Percentiles rank a stretch among this genome's conserved stretches.
phyloP scores from a whole-genome alignment of 2,888 invertebrate genomes.

The Schizaphis graminum region DNA sequence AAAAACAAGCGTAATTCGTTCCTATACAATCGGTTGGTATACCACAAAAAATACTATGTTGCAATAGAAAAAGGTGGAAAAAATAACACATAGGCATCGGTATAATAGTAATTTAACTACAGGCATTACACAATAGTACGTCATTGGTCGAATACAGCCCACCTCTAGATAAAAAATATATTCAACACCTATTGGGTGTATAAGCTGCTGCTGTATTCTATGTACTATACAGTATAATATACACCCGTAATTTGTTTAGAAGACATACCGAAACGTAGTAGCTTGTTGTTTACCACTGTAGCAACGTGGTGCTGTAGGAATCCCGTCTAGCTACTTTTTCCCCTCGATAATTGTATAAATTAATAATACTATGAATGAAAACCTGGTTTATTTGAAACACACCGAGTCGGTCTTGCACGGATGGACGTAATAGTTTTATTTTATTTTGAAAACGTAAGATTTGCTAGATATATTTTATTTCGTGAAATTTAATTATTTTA shows the following conservation, averaged over 20 bases:
- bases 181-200: conserved; percentile 42
- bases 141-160: conserved; percentile 41
- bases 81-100: conserved; percentile 22
- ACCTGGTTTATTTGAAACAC: neutral
- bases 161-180: conserved; percentile 43
- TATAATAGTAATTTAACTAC: conserved; percentile 41
- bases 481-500: conserved; percentile 4
- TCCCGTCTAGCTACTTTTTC: conserved; percentile 62
- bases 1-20: conserved; percentile 26
- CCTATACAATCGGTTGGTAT: conserved; percentile 30
- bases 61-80: conserved; percentile 27
- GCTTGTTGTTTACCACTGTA: conserved; percentile 10
- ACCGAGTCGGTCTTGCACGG: neutral
- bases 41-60: conserved; percentile 41
- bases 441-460: neutral
- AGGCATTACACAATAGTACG: conserved; percentile 59
- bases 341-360: neutral
- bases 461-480: neutral
- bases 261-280: conserved; percentile 51
- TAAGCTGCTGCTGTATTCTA: neutral
- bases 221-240: neutral
- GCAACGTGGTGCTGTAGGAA: conserved; percentile 28
- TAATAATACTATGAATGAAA: neutral
- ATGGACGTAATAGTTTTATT: neutral
- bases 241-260: conserved; percentile 21